These are phyloP conservation scores for Tenthredo distinguenda DNA, from an alignment of 2,888 invertebrate genomes.

Conservation along the genomic window DNA sequence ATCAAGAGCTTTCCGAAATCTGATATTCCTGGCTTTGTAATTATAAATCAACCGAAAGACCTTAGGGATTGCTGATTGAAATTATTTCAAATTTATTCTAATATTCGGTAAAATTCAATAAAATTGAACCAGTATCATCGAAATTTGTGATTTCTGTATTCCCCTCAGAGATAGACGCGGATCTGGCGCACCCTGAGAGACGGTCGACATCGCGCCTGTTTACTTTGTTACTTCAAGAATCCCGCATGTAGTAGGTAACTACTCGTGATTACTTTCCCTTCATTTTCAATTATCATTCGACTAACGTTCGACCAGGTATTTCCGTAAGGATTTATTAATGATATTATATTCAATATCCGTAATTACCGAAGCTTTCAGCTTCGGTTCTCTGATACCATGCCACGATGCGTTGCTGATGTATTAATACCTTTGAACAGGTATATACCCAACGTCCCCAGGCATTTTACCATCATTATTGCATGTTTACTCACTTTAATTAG, in stretches of 20 bases:
- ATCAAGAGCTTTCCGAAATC: background rate
- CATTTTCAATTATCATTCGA: slow-evolving; percentile 38
- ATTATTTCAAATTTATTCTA: background rate
- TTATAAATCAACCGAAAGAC: background rate
- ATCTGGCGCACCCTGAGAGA: slow-evolving; percentile 50
- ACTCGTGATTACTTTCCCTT: slow-evolving; percentile 47
- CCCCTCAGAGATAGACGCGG: slow-evolving; percentile 26
- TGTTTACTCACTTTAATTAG: background rate
- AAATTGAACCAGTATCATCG: background rate
- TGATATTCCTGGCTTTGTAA: background rate
- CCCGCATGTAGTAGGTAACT: background rate
- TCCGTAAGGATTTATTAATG: background rate
- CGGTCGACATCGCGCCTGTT: slow-evolving; percentile 42
- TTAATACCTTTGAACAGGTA: slow-evolving; percentile 7
- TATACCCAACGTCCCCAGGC: background rate
- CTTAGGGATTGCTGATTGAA: background rate
- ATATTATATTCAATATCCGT: background rate
- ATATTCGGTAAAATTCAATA: background rate
- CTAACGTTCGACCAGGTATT: slow-evolving; percentile 5
- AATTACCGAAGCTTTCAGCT: background rate
- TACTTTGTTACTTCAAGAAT: slow-evolving; percentile 47
- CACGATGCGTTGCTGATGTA: background rate
- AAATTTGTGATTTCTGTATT: background rate
- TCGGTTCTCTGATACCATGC: background rate
- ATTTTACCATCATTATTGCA: background rate